Evolutionary conservation across 2,797 vertebrate genomes (phyloP).

Genomic region (Parotocinclus haroldoi): DNA sequence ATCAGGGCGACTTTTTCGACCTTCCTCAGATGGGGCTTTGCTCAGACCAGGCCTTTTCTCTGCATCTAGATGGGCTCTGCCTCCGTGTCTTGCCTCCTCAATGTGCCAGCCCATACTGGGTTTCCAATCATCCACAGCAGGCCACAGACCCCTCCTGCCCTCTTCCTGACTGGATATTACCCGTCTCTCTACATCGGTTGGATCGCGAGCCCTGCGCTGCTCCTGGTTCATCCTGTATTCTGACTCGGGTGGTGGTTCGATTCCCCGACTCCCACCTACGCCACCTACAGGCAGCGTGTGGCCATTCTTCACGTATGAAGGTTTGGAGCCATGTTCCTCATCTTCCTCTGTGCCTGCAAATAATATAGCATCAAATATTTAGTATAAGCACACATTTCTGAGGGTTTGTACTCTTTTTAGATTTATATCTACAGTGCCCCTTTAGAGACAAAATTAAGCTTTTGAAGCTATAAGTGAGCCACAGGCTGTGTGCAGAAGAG

Average conservation of each 20-base stretch:
- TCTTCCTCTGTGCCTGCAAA: constrained; percentile 62
- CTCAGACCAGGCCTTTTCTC: constrained; percentile 67
- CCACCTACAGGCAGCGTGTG: constrained; percentile 80
- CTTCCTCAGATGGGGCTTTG: constrained; percentile 74
- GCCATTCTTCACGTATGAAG: constrained; percentile 83
- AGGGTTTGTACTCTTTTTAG: too few relatives aligned
- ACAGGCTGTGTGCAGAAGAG: background rate
- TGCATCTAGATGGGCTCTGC: constrained; percentile 58
- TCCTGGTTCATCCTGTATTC: constrained; percentile 70
- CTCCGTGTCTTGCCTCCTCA: constrained; percentile 60
- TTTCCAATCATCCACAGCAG: constrained; percentile 74
- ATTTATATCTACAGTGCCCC: too few relatives aligned
- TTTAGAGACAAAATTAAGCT: background rate
- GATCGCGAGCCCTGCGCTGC: constrained; percentile 61
- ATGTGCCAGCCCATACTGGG: constrained; percentile 66
- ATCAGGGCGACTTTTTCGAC: constrained; percentile 67
- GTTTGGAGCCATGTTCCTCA: constrained; percentile 73
- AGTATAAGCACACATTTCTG: too few relatives aligned
- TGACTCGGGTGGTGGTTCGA: constrained; percentile 59
- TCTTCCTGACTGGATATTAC: constrained; percentile 69
- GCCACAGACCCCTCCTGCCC: constrained; percentile 68
- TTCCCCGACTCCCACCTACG: constrained; percentile 50
- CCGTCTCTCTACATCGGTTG: constrained; percentile 69
- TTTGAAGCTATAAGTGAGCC: background rate
- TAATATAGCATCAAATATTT: too few relatives aligned